A percentile compares a stretch with the other conserved stretches of the same genome.
Evolutionary conservation across 1,140 invertebrate genomes (phyloP).

Genomic region (Andrena cerasifolii): DNA sequence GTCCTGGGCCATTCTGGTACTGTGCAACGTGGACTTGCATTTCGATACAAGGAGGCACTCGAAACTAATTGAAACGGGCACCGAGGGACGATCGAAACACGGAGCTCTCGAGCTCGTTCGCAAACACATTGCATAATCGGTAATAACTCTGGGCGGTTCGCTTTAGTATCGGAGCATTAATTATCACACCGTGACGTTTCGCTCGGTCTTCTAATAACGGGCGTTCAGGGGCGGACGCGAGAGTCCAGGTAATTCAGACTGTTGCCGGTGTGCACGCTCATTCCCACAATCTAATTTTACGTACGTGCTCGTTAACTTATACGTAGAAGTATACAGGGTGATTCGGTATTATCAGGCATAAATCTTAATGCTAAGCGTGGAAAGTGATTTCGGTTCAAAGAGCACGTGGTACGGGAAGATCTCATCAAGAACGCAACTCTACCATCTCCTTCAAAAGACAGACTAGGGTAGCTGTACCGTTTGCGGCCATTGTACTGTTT

Average conservation of each 20-base stretch:
- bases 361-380: too few relatives aligned
- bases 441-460: too few relatives aligned
- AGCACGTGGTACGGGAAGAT: too few relatives aligned
- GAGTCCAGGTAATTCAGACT: constrained; percentile 22
- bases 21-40: background rate
- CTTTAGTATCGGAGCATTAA: constrained; percentile 63
- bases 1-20: constrained; percentile 7
- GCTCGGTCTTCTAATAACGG: constrained; percentile 60
- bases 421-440: too few relatives aligned
- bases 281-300: constrained; percentile 24
- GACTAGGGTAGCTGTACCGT: too few relatives aligned
- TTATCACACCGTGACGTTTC: constrained; percentile 62
- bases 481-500: too few relatives aligned
- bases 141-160: constrained; percentile 55
- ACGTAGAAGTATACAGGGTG: background rate
- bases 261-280: constrained; percentile 1
- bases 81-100: constrained; percentile 25
- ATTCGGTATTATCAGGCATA: too few relatives aligned
- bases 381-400: too few relatives aligned
- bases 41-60: constrained; percentile 11
- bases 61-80: constrained; percentile 55
- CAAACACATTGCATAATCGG: constrained; percentile 57
- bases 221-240: constrained; percentile 24
- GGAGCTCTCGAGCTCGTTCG: constrained; percentile 11
- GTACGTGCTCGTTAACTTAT: too few relatives aligned